These are phyloP conservation scores for Epistrophe eligans DNA, from an alignment of 2,888 invertebrate genomes.

Conservation along the genomic window DNA sequence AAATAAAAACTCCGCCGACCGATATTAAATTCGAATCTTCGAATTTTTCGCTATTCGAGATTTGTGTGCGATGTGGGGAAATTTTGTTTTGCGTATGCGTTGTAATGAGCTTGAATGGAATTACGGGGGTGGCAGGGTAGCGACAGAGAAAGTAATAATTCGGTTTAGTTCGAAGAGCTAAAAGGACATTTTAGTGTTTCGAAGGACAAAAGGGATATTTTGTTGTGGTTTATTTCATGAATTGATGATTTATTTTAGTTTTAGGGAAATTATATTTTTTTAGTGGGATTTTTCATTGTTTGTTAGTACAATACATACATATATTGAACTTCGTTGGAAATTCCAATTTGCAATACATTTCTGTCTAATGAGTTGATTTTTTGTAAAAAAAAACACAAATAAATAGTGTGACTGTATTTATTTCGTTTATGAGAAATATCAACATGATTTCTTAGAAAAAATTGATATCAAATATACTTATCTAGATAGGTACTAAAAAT, in stretches of 20 bases:
- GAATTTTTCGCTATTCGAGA: conserved; percentile 55
- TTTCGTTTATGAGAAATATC: too few relatives aligned
- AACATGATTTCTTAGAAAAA: too few relatives aligned
- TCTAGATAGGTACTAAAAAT: too few relatives aligned
- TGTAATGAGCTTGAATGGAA: conserved; percentile 30
- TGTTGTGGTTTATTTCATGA: conserved; percentile 4
- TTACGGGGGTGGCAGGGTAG: conserved; percentile 14
- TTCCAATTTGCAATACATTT: conserved; percentile 1
- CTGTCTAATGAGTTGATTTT: neutral
- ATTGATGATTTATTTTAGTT: conserved; percentile 3
- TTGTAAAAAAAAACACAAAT: neutral
- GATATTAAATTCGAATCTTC: conserved; percentile 74
- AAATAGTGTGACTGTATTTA: too few relatives aligned
- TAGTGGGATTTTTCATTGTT: neutral
- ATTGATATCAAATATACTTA: too few relatives aligned
- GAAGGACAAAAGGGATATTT: conserved; percentile 53
- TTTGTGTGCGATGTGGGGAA: conserved; percentile 38
- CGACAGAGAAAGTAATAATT: neutral
- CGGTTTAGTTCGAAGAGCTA: conserved; percentile 28
- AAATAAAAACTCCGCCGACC: conserved; percentile 76
- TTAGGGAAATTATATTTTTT: conserved; percentile 27
- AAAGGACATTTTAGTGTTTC: conserved; percentile 33
- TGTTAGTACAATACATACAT: neutral
- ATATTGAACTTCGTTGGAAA: neutral
- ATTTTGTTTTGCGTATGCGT: conserved; percentile 68